Evolutionary conservation across 2,797 vertebrate species (phyloP), one percentile per base, ranked within the genome.

Genomic region (Novumbra hubbsi): DNA sequence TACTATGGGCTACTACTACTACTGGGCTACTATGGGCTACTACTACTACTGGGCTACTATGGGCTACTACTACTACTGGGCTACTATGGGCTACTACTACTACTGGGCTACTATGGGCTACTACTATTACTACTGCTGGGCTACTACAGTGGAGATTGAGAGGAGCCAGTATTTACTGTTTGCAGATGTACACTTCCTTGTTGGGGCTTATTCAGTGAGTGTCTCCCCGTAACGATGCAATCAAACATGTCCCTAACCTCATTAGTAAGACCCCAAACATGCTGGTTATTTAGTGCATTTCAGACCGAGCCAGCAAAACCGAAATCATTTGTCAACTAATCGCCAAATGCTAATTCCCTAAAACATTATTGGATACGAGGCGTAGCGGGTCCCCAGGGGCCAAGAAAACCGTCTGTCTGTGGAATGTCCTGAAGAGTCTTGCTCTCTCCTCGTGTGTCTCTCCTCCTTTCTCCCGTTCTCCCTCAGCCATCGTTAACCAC

Each of bases 401-500:
- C 8, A 21, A n/a, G 55, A 12, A 55, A 57, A 57, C 55, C 3
- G n/a, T 57, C 55, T 57, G 52, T n/a, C 52, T 21, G 16, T 57
- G 12, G 52, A 57, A 45, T 14, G 55, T 57, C 55, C n/a, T 9
- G 11, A 3, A 24, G n/a, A n/a, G 19, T 55, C 52, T 55, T 11
- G 19, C 45, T 70, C 34, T 30, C 62, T 30, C 60, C 21, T 7
- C 11, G 3, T 62, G 8, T 27, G 11, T 28, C 11, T 15, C 21
- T 15, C 21, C 9, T 32, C 0, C 15, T 24, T 28, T n/a, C 24
- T 38, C 16, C 7, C 28, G 9, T 6, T 45, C 16, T 72, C n/a
- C n/a, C 3, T 57, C 68, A 80, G 74, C 74, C 70, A 52, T 80
- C 67, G 82, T 77, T 73, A 83, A 78, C 52, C 81, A 64, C 71